Percentiles rank a stretch among this genome's conserved stretches.
Conservation (phyloP, 92 coral and sea anemone genomes). For the Parazoanthus atlanticus region DNA sequence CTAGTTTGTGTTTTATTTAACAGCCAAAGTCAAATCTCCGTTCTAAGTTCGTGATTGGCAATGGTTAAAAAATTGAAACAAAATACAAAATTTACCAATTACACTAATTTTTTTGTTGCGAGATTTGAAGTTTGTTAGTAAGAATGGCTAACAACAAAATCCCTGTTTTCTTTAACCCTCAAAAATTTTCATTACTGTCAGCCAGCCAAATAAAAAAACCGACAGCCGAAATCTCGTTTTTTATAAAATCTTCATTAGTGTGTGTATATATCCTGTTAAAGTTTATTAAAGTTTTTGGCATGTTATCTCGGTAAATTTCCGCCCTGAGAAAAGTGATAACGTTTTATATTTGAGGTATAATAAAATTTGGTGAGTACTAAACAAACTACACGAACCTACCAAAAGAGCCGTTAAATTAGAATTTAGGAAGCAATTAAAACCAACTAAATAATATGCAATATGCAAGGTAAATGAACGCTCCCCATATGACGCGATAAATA, state of each 20-base stretch:
- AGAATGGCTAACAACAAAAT: slow-evolving; percentile 39
- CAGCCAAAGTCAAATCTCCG: background rate
- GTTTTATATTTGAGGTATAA: slow-evolving; percentile 82
- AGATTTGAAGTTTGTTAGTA: slow-evolving; percentile 30
- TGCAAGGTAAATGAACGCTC: slow-evolving; percentile 48
- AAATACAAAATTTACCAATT: slow-evolving; percentile 26
- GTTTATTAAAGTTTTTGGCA: slow-evolving; percentile 77
- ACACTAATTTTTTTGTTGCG: slow-evolving; percentile 33
- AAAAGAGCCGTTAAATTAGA: slow-evolving; percentile 82
- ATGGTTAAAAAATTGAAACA: slow-evolving; percentile 9
- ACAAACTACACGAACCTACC: slow-evolving; percentile 80
- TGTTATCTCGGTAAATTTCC: slow-evolving; percentile 84
- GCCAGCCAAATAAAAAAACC: slow-evolving; percentile 59
- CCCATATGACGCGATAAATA: slow-evolving; percentile 53
- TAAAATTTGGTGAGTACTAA: slow-evolving; percentile 86
- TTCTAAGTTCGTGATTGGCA: background rate
- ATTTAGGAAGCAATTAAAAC: slow-evolving; percentile 84
- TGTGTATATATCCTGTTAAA: slow-evolving; percentile 83
- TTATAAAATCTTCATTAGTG: slow-evolving; percentile 75
- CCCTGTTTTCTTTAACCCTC: slow-evolving; percentile 58
- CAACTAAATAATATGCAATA: slow-evolving; percentile 70
- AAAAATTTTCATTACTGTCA: slow-evolving; percentile 75
- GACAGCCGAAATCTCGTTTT: slow-evolving; percentile 39
- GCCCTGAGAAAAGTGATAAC: slow-evolving; percentile 66
- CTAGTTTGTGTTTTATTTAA: background rate